These are phyloP conservation scores for Montipora capitata DNA, from an alignment of 92 coral and sea anemone species.

Conservation along the genomic window DNA sequence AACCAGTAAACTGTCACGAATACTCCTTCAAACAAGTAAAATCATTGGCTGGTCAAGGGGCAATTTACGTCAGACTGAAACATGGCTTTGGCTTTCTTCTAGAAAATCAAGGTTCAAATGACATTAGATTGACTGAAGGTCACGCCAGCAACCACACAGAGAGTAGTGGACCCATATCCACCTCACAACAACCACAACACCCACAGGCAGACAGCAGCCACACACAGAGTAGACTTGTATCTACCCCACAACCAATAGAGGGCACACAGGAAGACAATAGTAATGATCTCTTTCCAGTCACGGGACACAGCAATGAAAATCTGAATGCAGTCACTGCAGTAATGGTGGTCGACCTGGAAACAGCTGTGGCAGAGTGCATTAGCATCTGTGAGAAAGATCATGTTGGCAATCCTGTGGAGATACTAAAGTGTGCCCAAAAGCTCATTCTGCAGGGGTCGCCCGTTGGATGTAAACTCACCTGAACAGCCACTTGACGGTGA, in stretches of 20 bases:
- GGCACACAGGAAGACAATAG: neutral
- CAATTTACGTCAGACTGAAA: constrained; percentile 27
- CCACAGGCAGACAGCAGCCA: constrained; percentile 1
- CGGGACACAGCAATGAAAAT: neutral
- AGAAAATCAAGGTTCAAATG: constrained; percentile 14
- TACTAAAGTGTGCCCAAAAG: constrained; percentile 49
- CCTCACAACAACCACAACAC: neutral
- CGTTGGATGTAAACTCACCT: constrained; percentile 35
- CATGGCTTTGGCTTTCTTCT: constrained; percentile 18
- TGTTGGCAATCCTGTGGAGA: constrained; percentile 46
- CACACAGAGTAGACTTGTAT: constrained; percentile 17
- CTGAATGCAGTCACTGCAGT: no score
- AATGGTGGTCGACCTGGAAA: no score
- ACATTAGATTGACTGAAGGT: neutral
- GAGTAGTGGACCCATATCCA: constrained; percentile 7
- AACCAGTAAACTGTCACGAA: constrained; percentile 22
- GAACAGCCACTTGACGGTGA: constrained; percentile 49
- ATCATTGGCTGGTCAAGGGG: constrained; percentile 77
- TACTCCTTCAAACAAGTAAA: constrained; percentile 59
- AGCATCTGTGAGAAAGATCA: no score
- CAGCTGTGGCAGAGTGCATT: no score
- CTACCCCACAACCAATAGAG: neutral
- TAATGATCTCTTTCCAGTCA: neutral
- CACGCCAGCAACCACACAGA: constrained; percentile 3
- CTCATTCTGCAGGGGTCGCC: constrained; percentile 32